Base-by-base conservation (phyloP, 2,888 invertebrate genomes). In the Parelbella ahira region DNA sequence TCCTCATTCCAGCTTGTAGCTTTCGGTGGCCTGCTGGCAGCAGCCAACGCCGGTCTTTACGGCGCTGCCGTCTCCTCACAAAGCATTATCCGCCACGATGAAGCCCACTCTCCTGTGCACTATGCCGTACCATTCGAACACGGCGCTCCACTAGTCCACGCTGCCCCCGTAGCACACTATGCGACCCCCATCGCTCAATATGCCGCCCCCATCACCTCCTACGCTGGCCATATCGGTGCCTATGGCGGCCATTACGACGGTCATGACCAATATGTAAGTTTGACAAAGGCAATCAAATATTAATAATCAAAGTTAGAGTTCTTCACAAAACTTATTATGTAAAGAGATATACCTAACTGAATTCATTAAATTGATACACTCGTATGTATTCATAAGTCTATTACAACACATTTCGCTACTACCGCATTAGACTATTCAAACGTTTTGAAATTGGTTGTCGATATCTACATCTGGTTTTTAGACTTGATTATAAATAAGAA, bases 41-140 rank as follows among this genome's bases (percentile, higher is more conserved):
- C 87, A 2, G 83, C 84, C 21, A 75, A 74, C 48, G 89, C 88
- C 19, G 88, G 88, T 11, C 60, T 83, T 29, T 75, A 54, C 27
- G 60, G 56, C 2, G 68, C 75, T 37, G 83, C 80, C 1, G 68
- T 80, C 0, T 82, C 82, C 10, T 81, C 79, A 4, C 83, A 82
- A 45, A 78, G 69, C 60, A 74, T 81, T 47, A 67, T 81, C 1
- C 77, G 54, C 13, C 79, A 81, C 44, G 77, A 76, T 42, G 76
- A 64, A 5, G 68, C 62, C 38, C 30, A 48, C 24, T 59, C 59
- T 6, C 68, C 68, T 1, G 63, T 62, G 0, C 60, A 65, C 48
- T 67, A 72, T 38, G 74, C 63, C 7, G 68, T 68, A 0, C 67
- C 69, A 3, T 45, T 62, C 9, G 57, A 49, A 8, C 63, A 68